Conservation (phyloP, 2,797 vertebrate species). For the Halcyon badia region DNA sequence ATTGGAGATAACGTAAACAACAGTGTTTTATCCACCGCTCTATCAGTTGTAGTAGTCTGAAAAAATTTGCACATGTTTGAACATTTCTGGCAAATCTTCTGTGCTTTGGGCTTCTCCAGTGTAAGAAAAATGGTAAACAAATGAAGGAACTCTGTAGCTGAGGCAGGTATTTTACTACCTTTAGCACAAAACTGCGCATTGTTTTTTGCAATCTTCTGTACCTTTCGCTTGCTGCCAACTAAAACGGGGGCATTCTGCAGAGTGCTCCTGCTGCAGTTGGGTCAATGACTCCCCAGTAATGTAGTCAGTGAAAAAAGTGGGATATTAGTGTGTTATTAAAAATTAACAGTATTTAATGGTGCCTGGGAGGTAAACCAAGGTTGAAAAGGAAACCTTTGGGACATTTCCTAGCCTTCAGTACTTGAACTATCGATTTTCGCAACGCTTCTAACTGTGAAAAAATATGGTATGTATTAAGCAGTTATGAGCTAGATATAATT, state of each 20-base stretch:
- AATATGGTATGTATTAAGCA: background rate
- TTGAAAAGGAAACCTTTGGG: conserved; percentile 15
- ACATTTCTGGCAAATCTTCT: background rate
- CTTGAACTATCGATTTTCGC: conserved; percentile 5
- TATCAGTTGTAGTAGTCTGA: background rate
- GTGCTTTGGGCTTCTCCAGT: background rate
- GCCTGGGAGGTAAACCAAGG: conserved; percentile 21
- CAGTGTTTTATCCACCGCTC: background rate
- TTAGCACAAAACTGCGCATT: rapidly evolving
- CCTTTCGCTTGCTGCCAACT: background rate
- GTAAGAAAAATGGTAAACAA: background rate
- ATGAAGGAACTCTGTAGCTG: background rate
- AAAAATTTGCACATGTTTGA: background rate
- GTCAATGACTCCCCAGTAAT: background rate
- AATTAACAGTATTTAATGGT: conserved; percentile 44
- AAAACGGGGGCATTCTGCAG: background rate
- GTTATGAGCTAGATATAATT: background rate
- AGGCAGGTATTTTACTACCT: background rate
- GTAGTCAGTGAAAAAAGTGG: background rate
- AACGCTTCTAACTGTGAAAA: background rate
- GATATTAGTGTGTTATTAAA: conserved; percentile 32
- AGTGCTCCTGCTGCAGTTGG: background rate
- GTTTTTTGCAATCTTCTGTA: background rate
- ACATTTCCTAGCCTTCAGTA: background rate
- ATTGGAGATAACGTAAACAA: background rate